Percentiles rank a stretch among this genome's conserved stretches.
These are phyloP conservation scores for Lutjanus argentimaculatus DNA, from an alignment of 2,797 vertebrate genomes.

Conservation along the genomic window DNA sequence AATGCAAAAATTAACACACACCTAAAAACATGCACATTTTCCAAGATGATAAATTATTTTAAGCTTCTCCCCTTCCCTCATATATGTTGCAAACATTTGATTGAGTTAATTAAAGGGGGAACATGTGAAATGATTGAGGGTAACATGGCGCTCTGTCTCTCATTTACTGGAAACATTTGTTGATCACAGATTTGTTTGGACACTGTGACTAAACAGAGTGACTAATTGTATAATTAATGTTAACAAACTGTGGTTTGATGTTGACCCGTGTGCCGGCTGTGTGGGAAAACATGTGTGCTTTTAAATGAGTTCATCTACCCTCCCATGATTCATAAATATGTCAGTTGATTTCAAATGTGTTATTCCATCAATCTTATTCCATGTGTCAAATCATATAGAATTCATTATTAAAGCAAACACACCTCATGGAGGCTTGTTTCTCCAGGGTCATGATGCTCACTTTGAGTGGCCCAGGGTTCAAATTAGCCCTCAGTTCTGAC, in stretches of 20 bases:
- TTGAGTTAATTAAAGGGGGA: background rate
- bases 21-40: background rate
- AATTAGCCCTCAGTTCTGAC: background rate
- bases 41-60: background rate
- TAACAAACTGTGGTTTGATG: slow-evolving; percentile 17
- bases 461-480: background rate
- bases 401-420: background rate
- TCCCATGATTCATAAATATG: background rate
- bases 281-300: background rate
- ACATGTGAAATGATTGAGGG: background rate
- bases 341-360: background rate
- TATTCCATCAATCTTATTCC: background rate
- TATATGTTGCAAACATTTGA: background rate
- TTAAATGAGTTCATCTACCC: background rate
- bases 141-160: background rate
- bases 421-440: background rate
- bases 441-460: background rate
- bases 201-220: background rate
- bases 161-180: background rate
- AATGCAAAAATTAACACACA: background rate
- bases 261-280: slow-evolving; percentile 4
- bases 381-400: background rate
- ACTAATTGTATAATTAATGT: slow-evolving; percentile 23
- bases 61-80: no score
- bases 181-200: background rate